Percentiles rank a stretch among this genome's conserved stretches.
phyloP scores from a whole-genome alignment of 1,140 invertebrate genomes.

The Chionoecetes opilio region DNA sequence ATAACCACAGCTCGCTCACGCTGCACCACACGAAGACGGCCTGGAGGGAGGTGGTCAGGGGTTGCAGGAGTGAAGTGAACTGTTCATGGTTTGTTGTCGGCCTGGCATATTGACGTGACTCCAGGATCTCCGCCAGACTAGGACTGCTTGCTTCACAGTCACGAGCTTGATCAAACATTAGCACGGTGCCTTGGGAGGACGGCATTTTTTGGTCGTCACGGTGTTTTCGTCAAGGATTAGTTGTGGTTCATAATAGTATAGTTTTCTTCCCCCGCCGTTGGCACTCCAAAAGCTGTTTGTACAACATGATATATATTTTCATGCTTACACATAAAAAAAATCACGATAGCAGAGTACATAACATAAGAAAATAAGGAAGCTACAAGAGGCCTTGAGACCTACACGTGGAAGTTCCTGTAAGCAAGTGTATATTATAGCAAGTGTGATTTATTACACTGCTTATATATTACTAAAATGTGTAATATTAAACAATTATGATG shows the following conservation, averaged over 20 bases:
- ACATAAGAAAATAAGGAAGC: too few relatives aligned
- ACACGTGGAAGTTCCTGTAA: too few relatives aligned
- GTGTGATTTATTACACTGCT: too few relatives aligned
- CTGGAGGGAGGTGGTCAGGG: not conserved
- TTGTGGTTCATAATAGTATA: not conserved
- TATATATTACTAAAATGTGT: too few relatives aligned
- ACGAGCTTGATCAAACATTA: not conserved
- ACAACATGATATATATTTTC: too few relatives aligned
- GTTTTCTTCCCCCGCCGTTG: too few relatives aligned
- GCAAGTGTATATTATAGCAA: too few relatives aligned
- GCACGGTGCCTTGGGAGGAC: not conserved
- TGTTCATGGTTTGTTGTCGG: not conserved
- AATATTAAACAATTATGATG: too few relatives aligned
- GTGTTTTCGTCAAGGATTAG: not conserved
- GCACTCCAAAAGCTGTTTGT: too few relatives aligned
- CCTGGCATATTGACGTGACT: not conserved
- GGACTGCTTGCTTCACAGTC: not conserved
- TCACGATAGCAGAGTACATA: too few relatives aligned
- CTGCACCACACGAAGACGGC: not conserved
- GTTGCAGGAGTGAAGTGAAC: not conserved
- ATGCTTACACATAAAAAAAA: too few relatives aligned
- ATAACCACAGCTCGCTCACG: not conserved
- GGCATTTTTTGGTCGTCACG: not conserved
- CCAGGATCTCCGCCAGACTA: not conserved
- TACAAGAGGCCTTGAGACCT: too few relatives aligned